Evolutionary conservation across 1,140 invertebrate genomes (phyloP).

Genomic region (Tetranychus urticae): DNA sequence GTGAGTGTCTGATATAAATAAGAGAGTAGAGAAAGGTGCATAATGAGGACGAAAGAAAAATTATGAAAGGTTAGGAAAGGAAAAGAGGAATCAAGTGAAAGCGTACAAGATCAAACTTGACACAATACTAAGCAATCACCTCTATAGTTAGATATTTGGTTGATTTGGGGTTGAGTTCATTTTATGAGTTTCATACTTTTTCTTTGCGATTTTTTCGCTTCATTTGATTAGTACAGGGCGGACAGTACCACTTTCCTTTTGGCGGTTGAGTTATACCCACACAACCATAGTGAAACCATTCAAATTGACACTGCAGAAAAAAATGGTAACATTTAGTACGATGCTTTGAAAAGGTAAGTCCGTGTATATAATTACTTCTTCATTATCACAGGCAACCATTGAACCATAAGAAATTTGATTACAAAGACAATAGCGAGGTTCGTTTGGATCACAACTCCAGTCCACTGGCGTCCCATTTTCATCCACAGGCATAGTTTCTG

Average conservation of each 20-base stretch:
- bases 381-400: slow-evolving; percentile 98
- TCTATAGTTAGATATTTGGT: no score
- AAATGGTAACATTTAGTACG: slow-evolving; percentile 12
- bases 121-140: no score
- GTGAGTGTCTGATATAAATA: no score
- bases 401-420: slow-evolving; percentile 95
- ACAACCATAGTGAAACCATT: slow-evolving; percentile 97
- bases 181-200: no score
- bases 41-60: no score
- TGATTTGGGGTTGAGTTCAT: no score
- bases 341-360: slow-evolving; percentile 9
- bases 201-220: not conserved
- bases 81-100: no score
- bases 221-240: slow-evolving; percentile 36
- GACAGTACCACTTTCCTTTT: slow-evolving; percentile 96
- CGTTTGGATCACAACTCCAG: slow-evolving; percentile 27
- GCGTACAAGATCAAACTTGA: no score
- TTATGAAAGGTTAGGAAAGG: no score
- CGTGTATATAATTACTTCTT: slow-evolving; percentile 35
- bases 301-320: slow-evolving; percentile 55
- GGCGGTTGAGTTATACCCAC: slow-evolving; percentile 83
- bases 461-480: slow-evolving; percentile 24
- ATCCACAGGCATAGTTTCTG: slow-evolving; percentile 18
- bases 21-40: no score
- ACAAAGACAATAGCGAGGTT: slow-evolving; percentile 88